A percentile compares a stretch with the other conserved stretches of the same genome.
These are phyloP conservation scores for Drosophila novamexicana DNA, from an alignment of 1,140 invertebrate genomes.

Conservation along the genomic window DNA sequence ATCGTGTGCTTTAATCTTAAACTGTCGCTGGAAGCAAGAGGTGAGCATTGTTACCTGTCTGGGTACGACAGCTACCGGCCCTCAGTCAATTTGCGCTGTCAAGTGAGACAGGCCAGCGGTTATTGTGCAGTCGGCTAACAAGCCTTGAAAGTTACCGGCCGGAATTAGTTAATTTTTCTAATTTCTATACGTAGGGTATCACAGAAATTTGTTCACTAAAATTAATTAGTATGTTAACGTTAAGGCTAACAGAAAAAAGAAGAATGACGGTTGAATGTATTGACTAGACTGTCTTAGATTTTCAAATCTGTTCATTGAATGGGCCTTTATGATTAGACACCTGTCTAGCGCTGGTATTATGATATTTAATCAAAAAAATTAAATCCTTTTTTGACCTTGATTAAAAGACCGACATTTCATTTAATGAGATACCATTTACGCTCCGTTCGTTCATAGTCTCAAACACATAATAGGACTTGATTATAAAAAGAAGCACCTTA, in stretches of 20 bases:
- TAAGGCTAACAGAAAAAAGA: no score
- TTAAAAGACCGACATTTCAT: slow-evolving; percentile 50
- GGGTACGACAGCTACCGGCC: slow-evolving; percentile 1
- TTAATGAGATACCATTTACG: not conserved
- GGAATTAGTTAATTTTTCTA: slow-evolving; percentile 1
- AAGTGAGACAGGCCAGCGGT: slow-evolving; percentile 62
- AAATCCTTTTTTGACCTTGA: slow-evolving; percentile 24
- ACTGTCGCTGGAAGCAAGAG: slow-evolving; percentile 68
- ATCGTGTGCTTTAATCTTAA: slow-evolving; percentile 69
- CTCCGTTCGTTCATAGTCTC: not conserved
- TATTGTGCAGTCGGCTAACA: slow-evolving; percentile 39
- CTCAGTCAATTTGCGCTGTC: slow-evolving; percentile 65
- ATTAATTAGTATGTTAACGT: slow-evolving; percentile 64
- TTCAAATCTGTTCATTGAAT: no score
- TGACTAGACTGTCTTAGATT: no score
- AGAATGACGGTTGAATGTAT: no score
- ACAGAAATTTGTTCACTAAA: slow-evolving; percentile 63
- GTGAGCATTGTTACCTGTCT: slow-evolving; percentile 32
- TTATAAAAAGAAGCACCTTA: slow-evolving; percentile 25
- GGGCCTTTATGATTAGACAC: no score
- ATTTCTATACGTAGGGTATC: slow-evolving; percentile 49
- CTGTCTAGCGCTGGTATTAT: slow-evolving; percentile 61
- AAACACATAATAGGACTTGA: slow-evolving; percentile 5
- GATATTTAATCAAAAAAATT: slow-evolving; percentile 63
- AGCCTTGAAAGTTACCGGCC: slow-evolving; percentile 2